Percentiles rank a stretch among this genome's conserved stretches.
These are phyloP conservation scores for Drosophila infuscata DNA, from an alignment of 2,888 invertebrate species.

Conservation along the genomic window DNA sequence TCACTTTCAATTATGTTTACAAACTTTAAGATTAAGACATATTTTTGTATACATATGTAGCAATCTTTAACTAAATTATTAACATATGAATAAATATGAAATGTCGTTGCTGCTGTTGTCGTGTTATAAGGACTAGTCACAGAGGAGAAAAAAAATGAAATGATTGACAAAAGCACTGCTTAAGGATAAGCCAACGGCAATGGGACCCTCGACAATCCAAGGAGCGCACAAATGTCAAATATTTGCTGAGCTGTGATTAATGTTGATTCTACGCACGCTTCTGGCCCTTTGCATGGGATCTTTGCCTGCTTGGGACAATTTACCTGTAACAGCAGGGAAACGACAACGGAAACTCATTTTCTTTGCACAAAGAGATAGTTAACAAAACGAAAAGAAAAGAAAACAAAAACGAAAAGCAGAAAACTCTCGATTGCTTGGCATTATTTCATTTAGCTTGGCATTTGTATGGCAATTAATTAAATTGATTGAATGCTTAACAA, in stretches of 20 bases:
- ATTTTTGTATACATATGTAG: conserved; percentile 13
- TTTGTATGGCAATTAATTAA: conserved; percentile 66
- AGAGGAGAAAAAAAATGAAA: conserved; percentile 3
- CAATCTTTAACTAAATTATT: conserved; percentile 61
- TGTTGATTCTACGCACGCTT: conserved; percentile 69
- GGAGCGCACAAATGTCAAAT: conserved; percentile 74
- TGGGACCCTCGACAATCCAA: conserved; percentile 18
- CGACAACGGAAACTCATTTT: conserved; percentile 45
- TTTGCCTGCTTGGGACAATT: conserved; percentile 52
- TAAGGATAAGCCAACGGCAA: conserved; percentile 30
- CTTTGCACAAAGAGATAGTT: neutral
- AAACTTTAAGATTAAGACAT: conserved; percentile 1
- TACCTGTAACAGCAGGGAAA: conserved; percentile 57
- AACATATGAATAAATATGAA: conserved; percentile 70
- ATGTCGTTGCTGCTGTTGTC: conserved; percentile 16
- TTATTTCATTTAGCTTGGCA: conserved; percentile 31
- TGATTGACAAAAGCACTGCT: conserved; percentile 19
- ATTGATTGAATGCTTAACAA: conserved; percentile 73
- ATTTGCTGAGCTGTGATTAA: conserved; percentile 82
- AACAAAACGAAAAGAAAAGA: conserved; percentile 3
- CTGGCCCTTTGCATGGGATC: conserved; percentile 51
- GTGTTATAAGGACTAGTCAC: conserved; percentile 5
- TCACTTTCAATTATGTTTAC: neutral
- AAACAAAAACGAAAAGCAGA: neutral
- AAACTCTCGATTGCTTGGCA: conserved; percentile 33